Evolutionary conservation across 2,113 vertebrate genomes (phyloP).

Genomic region (Chamaetylas fuelleborni): DNA sequence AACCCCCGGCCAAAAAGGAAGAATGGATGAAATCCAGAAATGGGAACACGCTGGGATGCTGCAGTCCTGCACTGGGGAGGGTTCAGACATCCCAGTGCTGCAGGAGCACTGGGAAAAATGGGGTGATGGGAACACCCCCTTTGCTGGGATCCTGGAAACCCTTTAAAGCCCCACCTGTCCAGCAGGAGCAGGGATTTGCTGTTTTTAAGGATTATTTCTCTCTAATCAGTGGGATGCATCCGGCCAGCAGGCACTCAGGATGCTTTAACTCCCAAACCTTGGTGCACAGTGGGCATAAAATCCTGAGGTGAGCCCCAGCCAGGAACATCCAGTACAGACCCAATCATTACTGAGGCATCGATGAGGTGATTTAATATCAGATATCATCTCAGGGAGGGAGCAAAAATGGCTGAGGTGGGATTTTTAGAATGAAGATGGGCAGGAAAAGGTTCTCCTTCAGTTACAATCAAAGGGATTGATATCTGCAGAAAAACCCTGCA

Average conservation of each 20-base stretch:
- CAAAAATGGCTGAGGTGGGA: background rate
- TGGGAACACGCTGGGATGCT: fast-evolving
- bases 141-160: background rate
- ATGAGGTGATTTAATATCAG: background rate
- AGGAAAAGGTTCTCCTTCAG: background rate
- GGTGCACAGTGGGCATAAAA: background rate
- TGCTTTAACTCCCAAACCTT: background rate
- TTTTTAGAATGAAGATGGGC: background rate
- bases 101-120: background rate
- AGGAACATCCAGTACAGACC: background rate
- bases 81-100: fast-evolving
- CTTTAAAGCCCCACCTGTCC: background rate
- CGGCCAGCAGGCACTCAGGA: background rate
- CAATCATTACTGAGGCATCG: background rate
- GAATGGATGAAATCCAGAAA: background rate
- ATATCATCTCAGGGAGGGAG: background rate
- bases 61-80: background rate
- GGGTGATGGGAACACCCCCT: background rate
- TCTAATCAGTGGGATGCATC: background rate
- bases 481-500: background rate
- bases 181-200: background rate
- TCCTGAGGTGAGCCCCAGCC: background rate
- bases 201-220: background rate
- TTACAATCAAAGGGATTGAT: background rate
- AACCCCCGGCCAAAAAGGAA: background rate